Evolutionary conservation across 35 echinoderm and acorn worm species (phyloP), one percentile per base, ranked within the genome.

Genomic region (Ophioderma brevispina): DNA sequence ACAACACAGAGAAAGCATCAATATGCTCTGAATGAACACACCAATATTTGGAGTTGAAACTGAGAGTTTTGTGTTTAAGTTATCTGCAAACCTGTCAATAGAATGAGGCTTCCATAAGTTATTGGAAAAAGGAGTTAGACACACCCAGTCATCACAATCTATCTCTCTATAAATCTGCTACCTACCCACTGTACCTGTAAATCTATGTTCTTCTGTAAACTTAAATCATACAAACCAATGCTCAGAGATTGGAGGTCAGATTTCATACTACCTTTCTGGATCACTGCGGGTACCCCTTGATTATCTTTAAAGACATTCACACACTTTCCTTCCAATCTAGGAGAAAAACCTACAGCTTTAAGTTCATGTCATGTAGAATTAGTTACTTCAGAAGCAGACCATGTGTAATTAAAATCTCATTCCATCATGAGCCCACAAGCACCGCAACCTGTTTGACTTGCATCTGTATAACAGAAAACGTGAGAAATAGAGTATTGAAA

Each of bases 31-130:
- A 23, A 36, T 40, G 1, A 3, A 8, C 34, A 15, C 39, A 39
- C 78, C 78, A 80, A 80, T 37, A 80, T 80, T 30, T 80, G 32
- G 78, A 80, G 31, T 80, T 80, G 37, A 80, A 80, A 33, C 78
- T 36, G 1, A 15, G 32, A 37, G 31, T 80, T 38, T 80, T 40
- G 19, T 14, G 10, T 13, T 80, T 80, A 14, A 31, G 33, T 81
- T 23, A 21, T 41, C 40, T 17, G 79, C 79, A 39, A 81, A 84
- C 41, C 81, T 84, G n/a, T 84, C 46, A 1, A 84, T 32, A 10
- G 81, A 31, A 32, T 84, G 81, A 30, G 81, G 81, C 1, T 42
- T 42, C 81, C 81, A 84, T 17, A 84, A 0, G 19, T 35, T 18
- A 13, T 84, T 42, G 17, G 55, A 23, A 55, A 31, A 40, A 18